phyloP scores from a whole-genome alignment of 2,888 invertebrate genomes.

The Punctoribates punctum region DNA sequence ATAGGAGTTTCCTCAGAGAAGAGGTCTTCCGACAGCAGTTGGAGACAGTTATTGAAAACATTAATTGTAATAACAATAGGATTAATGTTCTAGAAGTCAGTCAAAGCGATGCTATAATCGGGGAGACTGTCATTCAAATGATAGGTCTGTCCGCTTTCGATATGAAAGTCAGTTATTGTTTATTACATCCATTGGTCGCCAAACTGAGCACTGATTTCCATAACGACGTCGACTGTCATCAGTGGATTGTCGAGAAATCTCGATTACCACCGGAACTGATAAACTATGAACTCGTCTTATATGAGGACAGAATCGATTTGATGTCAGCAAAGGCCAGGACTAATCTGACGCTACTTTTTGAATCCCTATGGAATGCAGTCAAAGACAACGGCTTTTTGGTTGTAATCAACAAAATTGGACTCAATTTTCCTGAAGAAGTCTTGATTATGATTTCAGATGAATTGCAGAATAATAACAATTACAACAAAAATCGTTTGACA shows the following conservation, averaged over 20 bases:
- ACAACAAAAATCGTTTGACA: background rate
- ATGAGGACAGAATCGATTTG: conserved; percentile 31
- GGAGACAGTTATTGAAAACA: conserved; percentile 38
- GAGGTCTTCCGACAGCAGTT: conserved; percentile 29
- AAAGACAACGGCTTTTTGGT: conserved; percentile 68
- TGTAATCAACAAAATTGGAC: conserved; percentile 49
- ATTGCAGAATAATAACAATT: background rate
- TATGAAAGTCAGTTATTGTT: conserved; percentile 25
- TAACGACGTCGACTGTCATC: background rate
- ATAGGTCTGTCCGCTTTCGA: conserved; percentile 21
- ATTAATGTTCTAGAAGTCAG: conserved; percentile 33
- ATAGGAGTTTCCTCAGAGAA: conserved; percentile 23
- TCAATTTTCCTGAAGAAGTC: conserved; percentile 10
- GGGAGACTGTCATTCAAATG: conserved; percentile 4
- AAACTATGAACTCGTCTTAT: conserved; percentile 31
- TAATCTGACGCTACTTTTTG: conserved; percentile 45
- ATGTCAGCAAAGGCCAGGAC: background rate
- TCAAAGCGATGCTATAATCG: conserved; percentile 26
- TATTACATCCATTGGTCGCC: conserved; percentile 24
- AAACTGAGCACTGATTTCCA: conserved; percentile 3
- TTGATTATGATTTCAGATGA: background rate
- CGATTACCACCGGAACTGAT: conserved; percentile 31
- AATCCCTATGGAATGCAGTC: conserved; percentile 58
- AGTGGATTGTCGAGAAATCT: conserved; percentile 31
- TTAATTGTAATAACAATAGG: background rate